These are phyloP conservation scores for Taenioides sp. DNA, from an alignment of 2,797 vertebrate genomes.

Conservation along the genomic window DNA sequence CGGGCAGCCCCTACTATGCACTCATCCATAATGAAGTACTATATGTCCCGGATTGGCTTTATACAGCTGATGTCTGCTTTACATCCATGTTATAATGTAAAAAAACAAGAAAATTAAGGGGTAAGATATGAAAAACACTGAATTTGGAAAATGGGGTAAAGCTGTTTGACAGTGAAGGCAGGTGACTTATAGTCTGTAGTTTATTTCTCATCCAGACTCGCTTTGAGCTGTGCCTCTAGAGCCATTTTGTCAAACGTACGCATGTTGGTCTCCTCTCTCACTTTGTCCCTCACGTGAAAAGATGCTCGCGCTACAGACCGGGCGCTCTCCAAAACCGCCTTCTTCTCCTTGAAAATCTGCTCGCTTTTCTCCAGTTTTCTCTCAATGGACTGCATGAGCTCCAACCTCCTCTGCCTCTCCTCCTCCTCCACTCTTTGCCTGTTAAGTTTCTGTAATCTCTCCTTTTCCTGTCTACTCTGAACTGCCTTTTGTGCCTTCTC, in stretches of 20 bases:
- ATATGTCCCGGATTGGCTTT: constrained; percentile 16
- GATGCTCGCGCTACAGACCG: constrained; percentile 92
- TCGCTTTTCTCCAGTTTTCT: constrained; percentile 96
- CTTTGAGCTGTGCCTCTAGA: constrained; percentile 91
- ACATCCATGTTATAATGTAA: constrained; percentile 32
- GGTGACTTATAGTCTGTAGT: constrained; percentile 34
- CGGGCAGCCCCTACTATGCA: constrained; percentile 27
- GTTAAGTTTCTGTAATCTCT: constrained; percentile 90
- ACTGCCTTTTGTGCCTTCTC: constrained; percentile 88
- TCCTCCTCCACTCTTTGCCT: constrained; percentile 90
- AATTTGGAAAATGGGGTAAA: constrained; percentile 36
- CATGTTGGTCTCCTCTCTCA: constrained; percentile 91
- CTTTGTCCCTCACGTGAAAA: constrained; percentile 93
- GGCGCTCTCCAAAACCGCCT: constrained; percentile 90
- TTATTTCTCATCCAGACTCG: constrained; percentile 89
- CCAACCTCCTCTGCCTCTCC: constrained; percentile 85
- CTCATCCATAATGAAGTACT: constrained; percentile 22
- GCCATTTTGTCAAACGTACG: constrained; percentile 98
- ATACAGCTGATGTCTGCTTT: constrained; percentile 22
- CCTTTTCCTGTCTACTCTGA: constrained; percentile 90
- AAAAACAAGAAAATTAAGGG: constrained; percentile 38
- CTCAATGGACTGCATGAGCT: constrained; percentile 93
- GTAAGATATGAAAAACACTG: constrained; percentile 27
- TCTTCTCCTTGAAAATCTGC: constrained; percentile 91
- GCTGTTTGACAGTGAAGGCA: constrained; percentile 55